Percentiles rank a stretch among this genome's conserved stretches.
Conservation (phyloP, 2,888 invertebrate genomes). For the Acanthoscelides obtectus region DNA sequence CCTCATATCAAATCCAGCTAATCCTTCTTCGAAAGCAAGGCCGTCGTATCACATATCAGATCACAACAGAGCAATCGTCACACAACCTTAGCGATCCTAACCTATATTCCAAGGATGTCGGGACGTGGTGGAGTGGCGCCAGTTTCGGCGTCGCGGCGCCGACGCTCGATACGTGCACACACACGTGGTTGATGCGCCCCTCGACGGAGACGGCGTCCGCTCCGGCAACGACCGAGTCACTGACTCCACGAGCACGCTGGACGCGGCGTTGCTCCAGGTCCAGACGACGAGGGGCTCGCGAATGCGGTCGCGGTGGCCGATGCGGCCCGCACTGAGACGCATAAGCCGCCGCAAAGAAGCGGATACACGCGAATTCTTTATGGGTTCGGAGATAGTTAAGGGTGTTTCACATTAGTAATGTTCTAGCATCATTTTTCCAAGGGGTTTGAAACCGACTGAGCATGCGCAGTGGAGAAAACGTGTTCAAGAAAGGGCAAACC, state of each 20-base stretch:
- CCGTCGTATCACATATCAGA: not conserved
- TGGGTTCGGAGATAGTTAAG: not conserved
- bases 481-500: no score
- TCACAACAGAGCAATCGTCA: not conserved
- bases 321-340: not conserved
- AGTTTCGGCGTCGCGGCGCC: constrained; percentile 6
- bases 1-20: not conserved
- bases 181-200: not conserved
- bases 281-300: not conserved
- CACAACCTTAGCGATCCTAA: not conserved
- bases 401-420: not conserved
- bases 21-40: not conserved
- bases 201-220: not conserved
- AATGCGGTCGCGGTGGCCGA: not conserved
- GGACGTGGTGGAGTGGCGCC: not conserved
- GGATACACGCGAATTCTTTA: not conserved
- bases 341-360: not conserved
- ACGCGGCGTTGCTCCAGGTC: no score
- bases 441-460: no score
- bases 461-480: no score
- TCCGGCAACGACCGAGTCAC: not conserved
- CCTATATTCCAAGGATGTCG: not conserved
- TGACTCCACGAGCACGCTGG: not conserved
- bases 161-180: constrained; percentile 1
- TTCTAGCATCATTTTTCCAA: no score